phyloP scores from a whole-genome alignment of 2,113 vertebrate species.

The Microtus montanus region DNA sequence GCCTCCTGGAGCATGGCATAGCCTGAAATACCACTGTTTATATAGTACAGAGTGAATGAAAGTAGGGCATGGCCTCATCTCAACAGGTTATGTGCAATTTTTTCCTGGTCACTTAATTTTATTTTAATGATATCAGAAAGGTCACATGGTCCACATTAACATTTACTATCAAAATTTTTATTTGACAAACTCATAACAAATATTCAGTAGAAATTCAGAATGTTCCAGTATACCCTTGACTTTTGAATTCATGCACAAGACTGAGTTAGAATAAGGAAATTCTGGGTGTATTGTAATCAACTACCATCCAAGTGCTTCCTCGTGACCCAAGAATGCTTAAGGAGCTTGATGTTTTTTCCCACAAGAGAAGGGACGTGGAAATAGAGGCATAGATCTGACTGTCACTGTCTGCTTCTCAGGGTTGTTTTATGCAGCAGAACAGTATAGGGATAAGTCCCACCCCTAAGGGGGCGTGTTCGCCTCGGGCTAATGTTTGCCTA shows the following conservation, averaged over 20 bases:
- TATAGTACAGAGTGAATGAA: neutral
- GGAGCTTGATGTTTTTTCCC: neutral
- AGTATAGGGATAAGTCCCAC: no score
- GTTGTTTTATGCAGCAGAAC: neutral
- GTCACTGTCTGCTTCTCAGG: neutral
- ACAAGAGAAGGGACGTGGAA: neutral
- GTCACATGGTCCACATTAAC: neutral
- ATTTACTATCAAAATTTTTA: slow-evolving; percentile 24
- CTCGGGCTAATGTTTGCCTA: no score
- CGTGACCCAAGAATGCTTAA: neutral
- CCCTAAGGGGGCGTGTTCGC: no score
- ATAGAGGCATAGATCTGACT: neutral
- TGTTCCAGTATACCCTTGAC: neutral
- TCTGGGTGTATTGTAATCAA: neutral
- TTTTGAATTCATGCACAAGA: neutral
- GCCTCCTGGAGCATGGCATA: neutral
- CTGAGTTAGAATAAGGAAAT: neutral
- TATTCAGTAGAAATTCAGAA: neutral
- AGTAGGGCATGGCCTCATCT: neutral
- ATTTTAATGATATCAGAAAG: neutral
- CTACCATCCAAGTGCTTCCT: neutral
- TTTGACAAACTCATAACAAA: neutral
- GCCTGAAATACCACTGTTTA: neutral
- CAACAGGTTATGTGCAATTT: neutral
- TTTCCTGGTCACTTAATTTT: neutral